Base-by-base conservation (phyloP, 2,888 invertebrate genomes). In the Nymphalis polychloros region DNA sequence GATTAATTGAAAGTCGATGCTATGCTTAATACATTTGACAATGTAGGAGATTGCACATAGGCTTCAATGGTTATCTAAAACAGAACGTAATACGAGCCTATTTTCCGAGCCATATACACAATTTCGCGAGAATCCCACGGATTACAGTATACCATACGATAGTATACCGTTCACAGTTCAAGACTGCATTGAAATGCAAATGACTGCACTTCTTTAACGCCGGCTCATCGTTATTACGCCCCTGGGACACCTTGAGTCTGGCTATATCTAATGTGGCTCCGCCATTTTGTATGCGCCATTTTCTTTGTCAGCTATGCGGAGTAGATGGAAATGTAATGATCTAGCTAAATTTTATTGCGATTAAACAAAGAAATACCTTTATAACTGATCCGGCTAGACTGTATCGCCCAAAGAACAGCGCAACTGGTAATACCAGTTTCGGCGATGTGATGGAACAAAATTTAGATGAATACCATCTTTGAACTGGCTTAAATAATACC, bases 171-270 rank as follows among this genome's bases (percentile, higher is more conserved):
- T 53, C 66, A 53, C 66, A 68, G 71, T 69, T 72, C 72, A 72
- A 67, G 72, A 71, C 64, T 70, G 73, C 82, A 84, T 79, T 76
- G 79, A 81, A 81, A 87, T 87, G 86, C 81, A 87, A 86, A 88
- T 88, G 81, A 82, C 74, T 79, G 83, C 81, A 84, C 74, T 86
- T 84, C 84, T 85, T 85, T 83, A 82, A 76, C 76, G 75, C 74
- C 76, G 73, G 79, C 78, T 81, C 81, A 81, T 80, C 79, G 82
- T 80, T 84, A 87, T 81, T 76, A 81, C 83, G 75, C 86, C 78
- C 85, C 48, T 50, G 75, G 75, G 86, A 79, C 80, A 77, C 79
- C 81, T 81, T 73, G 70, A 70, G 70, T 64, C 65, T 68, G 71
- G 68, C 67, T 68, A 61, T 63, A 57, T 61, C 65, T 71, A 69